Evolutionary conservation across 92 coral and sea anemone species (phyloP), one percentile per base, ranked within the genome.

Genomic region (Parazoanthus atlanticus): DNA sequence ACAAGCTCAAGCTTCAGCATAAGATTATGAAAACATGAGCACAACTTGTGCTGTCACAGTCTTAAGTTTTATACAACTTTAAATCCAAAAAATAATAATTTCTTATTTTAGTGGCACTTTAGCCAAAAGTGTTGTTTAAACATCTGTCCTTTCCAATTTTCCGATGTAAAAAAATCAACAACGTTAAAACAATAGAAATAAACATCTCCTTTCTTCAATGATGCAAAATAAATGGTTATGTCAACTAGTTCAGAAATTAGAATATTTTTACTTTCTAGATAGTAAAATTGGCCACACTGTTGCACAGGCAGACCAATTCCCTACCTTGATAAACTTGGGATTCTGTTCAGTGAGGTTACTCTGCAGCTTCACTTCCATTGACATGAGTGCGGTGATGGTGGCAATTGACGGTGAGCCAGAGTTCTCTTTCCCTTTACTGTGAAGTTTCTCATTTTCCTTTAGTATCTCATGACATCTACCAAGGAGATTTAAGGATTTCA

Each of bases 321-420:
- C 13, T 89, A 97, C 99, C 98, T 97, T 97, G 74, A 96, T 91
- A 87, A 97, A 95, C 85, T 95, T 97, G 88, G 94, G 90, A 88
- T 97, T 95, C 89, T 95, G 99, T 61, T 97, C 99, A 16, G 96
- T 94, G 52, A 97, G 92, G 77, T 94, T 95, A 88, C 93, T 95
- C 89, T 97, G 97, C 26, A 97, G 92, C 89, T 93, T 97, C 46
- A 94, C 98, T 82, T 97, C 99, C 93, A 97, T 93, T 85, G 98
- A 93, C 93, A 97, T 95, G 31, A 97, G 95, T 30, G 98, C 94
- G 16, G 98, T 95, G 88, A 95, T 95, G 65, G 93, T 94, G 3
- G 90, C 93, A n/a, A 97, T 88, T 13, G 98, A 81, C 49, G 93
- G 86, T 7, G 96, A 95, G 46, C 92, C 91, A 56, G 92, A 95